These are phyloP conservation scores for Cebidichthys violaceus DNA, from an alignment of 2,113 vertebrate species.

Conservation along the genomic window DNA sequence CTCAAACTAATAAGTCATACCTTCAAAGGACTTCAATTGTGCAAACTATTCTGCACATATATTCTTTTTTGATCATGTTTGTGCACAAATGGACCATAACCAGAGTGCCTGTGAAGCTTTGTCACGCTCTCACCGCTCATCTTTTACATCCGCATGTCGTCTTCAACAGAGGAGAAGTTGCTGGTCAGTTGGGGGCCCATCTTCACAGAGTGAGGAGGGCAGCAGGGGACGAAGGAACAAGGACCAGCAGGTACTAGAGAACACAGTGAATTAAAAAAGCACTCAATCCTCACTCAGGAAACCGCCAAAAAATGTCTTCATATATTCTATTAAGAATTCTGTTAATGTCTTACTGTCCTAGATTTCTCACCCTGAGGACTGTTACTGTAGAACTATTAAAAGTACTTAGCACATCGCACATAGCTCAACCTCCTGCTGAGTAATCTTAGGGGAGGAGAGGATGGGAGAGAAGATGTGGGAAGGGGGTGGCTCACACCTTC, in stretches of 20 bases:
- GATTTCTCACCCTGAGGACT: constrained; percentile 40
- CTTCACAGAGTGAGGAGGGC: constrained; percentile 84
- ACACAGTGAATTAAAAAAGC: background rate
- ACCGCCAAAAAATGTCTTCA: constrained; percentile 4
- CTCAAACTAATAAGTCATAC: background rate
- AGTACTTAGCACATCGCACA: constrained; percentile 58
- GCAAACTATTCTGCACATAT: background rate
- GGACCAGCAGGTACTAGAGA: constrained; percentile 78
- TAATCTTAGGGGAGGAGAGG: constrained; percentile 47
- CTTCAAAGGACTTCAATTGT: background rate
- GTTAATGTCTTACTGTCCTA: constrained; percentile 33
- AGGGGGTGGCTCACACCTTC: constrained; percentile 53
- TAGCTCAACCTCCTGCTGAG: constrained; percentile 60
- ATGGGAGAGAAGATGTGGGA: constrained; percentile 20
- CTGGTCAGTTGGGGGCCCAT: constrained; percentile 81
- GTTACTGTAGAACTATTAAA: constrained; percentile 63
- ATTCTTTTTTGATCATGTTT: background rate
- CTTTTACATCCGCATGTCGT: constrained; percentile 12
- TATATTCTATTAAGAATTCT: constrained; percentile 1
- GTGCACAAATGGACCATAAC: background rate
- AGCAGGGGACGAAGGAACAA: constrained; percentile 85
- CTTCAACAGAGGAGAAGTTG: constrained; percentile 85
- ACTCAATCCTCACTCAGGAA: background rate
- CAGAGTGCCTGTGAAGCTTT: background rate
- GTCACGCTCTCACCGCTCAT: constrained; percentile 9